phyloP scores from a whole-genome alignment of 2,888 invertebrate species.

The Eutolmus rufibarbis region DNA sequence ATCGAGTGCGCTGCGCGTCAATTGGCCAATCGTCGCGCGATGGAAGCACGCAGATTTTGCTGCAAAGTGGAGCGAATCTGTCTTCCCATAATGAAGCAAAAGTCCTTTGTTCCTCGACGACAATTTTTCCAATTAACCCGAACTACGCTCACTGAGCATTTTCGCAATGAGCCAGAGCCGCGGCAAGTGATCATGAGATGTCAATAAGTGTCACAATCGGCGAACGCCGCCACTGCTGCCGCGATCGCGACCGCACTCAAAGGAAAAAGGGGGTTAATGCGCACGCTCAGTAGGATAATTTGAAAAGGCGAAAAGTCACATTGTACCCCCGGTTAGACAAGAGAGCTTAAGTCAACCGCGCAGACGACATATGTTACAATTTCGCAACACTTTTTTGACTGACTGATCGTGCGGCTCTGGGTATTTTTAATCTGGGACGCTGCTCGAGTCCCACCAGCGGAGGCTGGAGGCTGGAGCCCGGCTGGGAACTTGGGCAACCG shows the following conservation, averaged over 20 bases:
- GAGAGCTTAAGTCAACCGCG: neutral
- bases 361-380: slow-evolving; percentile 22
- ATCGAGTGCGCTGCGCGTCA: neutral
- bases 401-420: slow-evolving; percentile 23
- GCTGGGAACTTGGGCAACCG: slow-evolving; percentile 2
- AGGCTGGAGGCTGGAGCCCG: neutral
- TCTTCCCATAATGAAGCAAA: neutral
- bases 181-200: slow-evolving; percentile 20
- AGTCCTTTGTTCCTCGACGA: slow-evolving; percentile 10
- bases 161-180: neutral
- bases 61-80: neutral
- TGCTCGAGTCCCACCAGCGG: neutral
- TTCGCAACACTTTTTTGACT: slow-evolving; percentile 28
- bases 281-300: neutral
- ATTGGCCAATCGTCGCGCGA: neutral
- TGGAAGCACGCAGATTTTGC: neutral
- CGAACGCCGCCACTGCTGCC: neutral
- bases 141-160: neutral
- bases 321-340: neutral
- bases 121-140: slow-evolving; percentile 9
- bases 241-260: neutral
- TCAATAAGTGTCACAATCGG: slow-evolving; percentile 11
- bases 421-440: slow-evolving; percentile 3
- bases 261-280: neutral
- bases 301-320: slow-evolving; percentile 23